Evolutionary conservation across 2,113 vertebrate genomes (phyloP).

Genomic region (Oncorhynchus mykiss): DNA sequence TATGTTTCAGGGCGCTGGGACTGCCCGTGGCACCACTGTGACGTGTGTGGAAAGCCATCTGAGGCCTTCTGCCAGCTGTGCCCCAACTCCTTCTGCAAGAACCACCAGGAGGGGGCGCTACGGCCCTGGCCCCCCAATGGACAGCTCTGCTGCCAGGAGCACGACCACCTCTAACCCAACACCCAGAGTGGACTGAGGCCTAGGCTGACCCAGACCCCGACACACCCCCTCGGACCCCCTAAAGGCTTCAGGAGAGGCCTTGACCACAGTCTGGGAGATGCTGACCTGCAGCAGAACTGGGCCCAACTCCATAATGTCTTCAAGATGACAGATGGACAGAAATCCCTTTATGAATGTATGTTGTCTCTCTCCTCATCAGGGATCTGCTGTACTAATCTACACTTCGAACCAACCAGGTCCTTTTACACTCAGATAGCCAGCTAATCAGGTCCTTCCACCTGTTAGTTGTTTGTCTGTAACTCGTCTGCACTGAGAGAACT

Average conservation of each 20-base stretch:
- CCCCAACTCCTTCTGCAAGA: slow-evolving; percentile 97
- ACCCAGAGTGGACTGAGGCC: slow-evolving; percentile 29
- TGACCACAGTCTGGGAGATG: slow-evolving; percentile 34
- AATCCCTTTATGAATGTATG: slow-evolving; percentile 51
- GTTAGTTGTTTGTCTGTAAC: slow-evolving; percentile 21
- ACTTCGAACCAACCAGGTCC: neutral
- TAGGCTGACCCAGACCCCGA: slow-evolving; percentile 34
- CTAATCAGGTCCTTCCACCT: neutral
- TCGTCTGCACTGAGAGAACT: slow-evolving; percentile 80
- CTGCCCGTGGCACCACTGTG: slow-evolving; percentile 98
- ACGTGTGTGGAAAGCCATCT: slow-evolving; percentile 92
- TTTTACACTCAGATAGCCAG: neutral
- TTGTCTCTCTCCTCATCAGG: slow-evolving; percentile 49
- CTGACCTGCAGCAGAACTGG: slow-evolving; percentile 55
- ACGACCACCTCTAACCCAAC: slow-evolving; percentile 77
- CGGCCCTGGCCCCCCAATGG: slow-evolving; percentile 72
- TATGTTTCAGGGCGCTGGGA: slow-evolving; percentile 89
- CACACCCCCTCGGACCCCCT: neutral
- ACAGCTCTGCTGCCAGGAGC: slow-evolving; percentile 87
- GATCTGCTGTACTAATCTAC: slow-evolving; percentile 20
- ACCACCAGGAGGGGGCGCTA: slow-evolving; percentile 84
- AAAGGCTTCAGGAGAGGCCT: slow-evolving; percentile 62
- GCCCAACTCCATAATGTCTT: slow-evolving; percentile 2
- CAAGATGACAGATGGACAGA: slow-evolving; percentile 17
- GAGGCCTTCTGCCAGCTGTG: slow-evolving; percentile 92